Evolutionary conservation across 2,113 vertebrate genomes (phyloP), one percentile per base, ranked within the genome.

Genomic region (Chaenocephalus aceratus): DNA sequence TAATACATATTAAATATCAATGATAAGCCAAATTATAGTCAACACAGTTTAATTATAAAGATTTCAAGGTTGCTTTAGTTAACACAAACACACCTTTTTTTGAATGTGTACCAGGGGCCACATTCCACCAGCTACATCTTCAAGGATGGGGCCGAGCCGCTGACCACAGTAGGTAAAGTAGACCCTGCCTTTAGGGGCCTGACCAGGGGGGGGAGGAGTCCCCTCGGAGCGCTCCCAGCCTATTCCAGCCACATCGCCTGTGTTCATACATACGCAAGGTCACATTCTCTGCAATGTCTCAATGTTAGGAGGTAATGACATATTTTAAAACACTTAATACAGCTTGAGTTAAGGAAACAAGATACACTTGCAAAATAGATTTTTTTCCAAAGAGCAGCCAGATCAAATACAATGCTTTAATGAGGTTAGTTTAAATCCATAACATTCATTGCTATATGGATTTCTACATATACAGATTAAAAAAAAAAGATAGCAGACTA

Each of bases 51-150:
- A 60, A 53, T 44, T 30, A 51, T 26, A 41, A 45, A 61, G 7
- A 0, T 21, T 30, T 13, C 6, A 30, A 56, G 6, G 7, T 23
- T 2, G 48, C 36, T 75, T 67, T n/a, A 56, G 16, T 10, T 44
- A 58, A 16, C 15, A 78, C 18, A 77, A 62, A 93, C 95, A 70
- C 88, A 94, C 98, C 96, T 99, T 99, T 91, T 99, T 99, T 88
- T 99, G 98, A 88, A 99, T 99, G 91, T 99, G 98, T 36, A 99
- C 97, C 60, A 99, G 94, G 0, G 98, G 98, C 98, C 98, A 99
- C 98, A 99, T 99, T 64, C 97, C 98, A 67, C 98, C 98, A 14
- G 97, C 97, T 61, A 99, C 98, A 36, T 99, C 97, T 73, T 99
- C 98, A 0, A 99, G 94, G 67, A 96, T 96, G 0, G 98, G 97